These are phyloP conservation scores for Phataginus tricuspis DNA, from an alignment of 2,797 vertebrate species.

Conservation along the genomic window DNA sequence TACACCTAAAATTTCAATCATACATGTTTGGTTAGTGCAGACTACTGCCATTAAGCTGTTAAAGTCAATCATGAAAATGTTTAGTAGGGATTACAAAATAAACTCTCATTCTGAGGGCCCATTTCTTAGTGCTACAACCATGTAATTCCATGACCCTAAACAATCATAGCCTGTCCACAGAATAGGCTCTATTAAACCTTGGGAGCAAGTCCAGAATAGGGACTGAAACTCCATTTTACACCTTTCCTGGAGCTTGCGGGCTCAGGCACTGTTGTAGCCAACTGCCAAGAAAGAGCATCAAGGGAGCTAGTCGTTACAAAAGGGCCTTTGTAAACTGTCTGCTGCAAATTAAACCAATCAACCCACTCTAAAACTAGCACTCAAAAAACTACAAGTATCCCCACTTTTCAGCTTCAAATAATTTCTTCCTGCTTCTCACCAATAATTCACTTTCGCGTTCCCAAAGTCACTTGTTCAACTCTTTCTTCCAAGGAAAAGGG, in stretches of 20 bases:
- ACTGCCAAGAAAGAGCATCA: constrained; percentile 73
- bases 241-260: constrained; percentile 69
- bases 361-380: constrained; percentile 14
- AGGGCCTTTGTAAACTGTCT: constrained; percentile 61
- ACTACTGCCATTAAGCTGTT: constrained; percentile 11
- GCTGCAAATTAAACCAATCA: constrained; percentile 47
- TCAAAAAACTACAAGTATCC: constrained; percentile 15
- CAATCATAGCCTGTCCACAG: constrained; percentile 47
- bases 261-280: constrained; percentile 53
- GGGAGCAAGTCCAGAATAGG: constrained; percentile 56
- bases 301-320: constrained; percentile 65
- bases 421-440: constrained; percentile 47
- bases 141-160: constrained; percentile 55
- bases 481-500: constrained; percentile 41
- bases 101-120: constrained; percentile 37
- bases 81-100: constrained; percentile 55
- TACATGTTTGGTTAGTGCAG: neutral
- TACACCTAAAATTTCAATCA: neutral
- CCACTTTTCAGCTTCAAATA: constrained; percentile 55
- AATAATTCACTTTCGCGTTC: constrained; percentile 36
- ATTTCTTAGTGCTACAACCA: constrained; percentile 48
- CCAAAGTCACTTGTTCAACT: constrained; percentile 35
- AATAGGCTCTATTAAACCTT: constrained; percentile 66
- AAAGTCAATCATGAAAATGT: constrained; percentile 35
- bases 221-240: constrained; percentile 72